A percentile compares a stretch with the other conserved stretches of the same genome.
These are phyloP conservation scores for Todiramphus saurophagus DNA, from an alignment of 2,113 vertebrate genomes.

Conservation along the genomic window DNA sequence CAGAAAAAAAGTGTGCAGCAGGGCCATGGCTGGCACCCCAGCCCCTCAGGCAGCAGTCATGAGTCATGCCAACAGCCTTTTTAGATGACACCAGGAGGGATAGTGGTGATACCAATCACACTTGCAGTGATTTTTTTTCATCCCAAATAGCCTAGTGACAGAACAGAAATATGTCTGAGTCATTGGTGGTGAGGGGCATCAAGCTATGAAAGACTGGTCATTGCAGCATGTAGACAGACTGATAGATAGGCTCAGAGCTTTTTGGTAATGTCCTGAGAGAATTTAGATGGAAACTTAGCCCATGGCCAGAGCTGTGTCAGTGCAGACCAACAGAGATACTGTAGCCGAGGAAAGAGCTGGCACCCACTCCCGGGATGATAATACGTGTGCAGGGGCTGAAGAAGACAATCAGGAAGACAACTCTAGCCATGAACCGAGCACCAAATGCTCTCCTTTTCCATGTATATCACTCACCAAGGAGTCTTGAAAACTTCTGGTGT, in stretches of 20 bases:
- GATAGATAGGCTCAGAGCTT: neutral
- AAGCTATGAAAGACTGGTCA: neutral
- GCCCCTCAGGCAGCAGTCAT: neutral
- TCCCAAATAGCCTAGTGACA: neutral
- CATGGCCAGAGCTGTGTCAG: neutral
- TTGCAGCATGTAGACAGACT: fast-evolving
- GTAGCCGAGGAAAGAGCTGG: neutral
- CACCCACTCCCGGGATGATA: neutral
- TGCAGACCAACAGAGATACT: neutral
- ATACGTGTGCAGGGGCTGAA: neutral
- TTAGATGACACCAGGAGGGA: neutral
- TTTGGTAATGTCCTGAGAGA: neutral
- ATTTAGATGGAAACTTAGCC: neutral
- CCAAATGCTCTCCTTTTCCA: neutral
- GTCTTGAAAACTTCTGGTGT: neutral
- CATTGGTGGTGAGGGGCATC: fast-evolving
- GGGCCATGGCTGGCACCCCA: neutral
- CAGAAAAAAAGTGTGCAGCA: fast-evolving
- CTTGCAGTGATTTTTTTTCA: neutral
- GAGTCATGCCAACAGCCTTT: neutral
- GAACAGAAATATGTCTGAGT: neutral
- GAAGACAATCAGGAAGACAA: neutral
- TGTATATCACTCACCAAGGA: neutral
- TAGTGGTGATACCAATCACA: neutral
- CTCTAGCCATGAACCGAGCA: neutral